These are phyloP conservation scores for Oreortyx pictus DNA, from an alignment of 2,797 vertebrate genomes.

Conservation along the genomic window DNA sequence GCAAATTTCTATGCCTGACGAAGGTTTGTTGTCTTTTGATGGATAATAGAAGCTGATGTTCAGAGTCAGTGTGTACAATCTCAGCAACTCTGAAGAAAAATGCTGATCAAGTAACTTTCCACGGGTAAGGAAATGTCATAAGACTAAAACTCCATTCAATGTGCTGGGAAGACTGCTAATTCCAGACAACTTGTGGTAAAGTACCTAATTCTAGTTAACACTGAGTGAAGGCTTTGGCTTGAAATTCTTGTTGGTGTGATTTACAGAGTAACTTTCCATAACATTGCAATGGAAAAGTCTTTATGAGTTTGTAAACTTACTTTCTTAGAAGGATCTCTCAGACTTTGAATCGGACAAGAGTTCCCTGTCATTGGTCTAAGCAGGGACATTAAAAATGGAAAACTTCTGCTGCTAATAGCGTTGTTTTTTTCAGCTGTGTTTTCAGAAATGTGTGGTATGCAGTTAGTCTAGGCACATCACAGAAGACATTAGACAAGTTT, in stretches of 20 bases:
- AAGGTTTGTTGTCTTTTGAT: neutral
- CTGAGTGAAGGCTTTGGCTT: neutral
- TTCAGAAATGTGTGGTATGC: neutral
- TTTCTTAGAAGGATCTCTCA: neutral
- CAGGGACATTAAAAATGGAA: neutral
- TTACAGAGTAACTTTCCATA: neutral
- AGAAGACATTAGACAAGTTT: neutral
- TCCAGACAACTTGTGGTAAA: neutral
- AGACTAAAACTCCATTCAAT: neutral
- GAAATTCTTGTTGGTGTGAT: neutral
- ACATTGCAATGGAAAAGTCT: neutral
- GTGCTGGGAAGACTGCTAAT: neutral
- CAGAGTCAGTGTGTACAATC: neutral
- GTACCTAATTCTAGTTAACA: neutral
- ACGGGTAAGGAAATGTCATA: neutral
- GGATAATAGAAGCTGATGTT: neutral
- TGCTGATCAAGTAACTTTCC: neutral
- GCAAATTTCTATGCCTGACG: neutral
- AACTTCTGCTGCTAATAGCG: neutral
- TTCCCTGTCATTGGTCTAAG: neutral
- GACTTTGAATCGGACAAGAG: neutral
- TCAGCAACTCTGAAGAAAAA: accelerated
- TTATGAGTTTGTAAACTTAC: neutral
- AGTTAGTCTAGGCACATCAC: neutral
- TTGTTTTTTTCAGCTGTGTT: neutral